Evolutionary conservation across 2,113 vertebrate genomes (phyloP), one percentile per base, ranked within the genome.

Genomic region (Otis tarda): DNA sequence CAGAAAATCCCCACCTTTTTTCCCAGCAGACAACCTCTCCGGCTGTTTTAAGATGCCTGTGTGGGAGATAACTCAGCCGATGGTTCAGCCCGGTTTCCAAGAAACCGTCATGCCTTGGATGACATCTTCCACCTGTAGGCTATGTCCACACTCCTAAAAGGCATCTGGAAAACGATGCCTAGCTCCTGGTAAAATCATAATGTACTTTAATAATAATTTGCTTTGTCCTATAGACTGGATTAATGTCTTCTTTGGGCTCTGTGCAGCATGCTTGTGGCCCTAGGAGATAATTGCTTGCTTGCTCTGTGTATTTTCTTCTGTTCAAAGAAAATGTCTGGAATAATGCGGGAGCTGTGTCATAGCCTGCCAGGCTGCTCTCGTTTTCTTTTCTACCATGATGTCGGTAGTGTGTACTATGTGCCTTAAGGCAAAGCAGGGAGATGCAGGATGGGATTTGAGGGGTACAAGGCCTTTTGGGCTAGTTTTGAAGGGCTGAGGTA

Each of bases 401-500:
- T 23, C 1, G 1, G 43, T 60, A 52, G 19, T 25, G 17, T 23
- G 28, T 28, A 11, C 19, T 85, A 0, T 2, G 6, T 30, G 17
- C 33, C 55, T 28, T 25, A 49, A 24, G 52, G 31, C 56, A 78
- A 0, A 5, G 17, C 31, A 90, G 27, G 39, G 39, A 60, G 21
- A 30, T 53, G 14, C 30, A 50, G 35, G 21, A 76, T 3, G 2
- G 24, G 25, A 30, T 69, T 27, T 43, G 59, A 76, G 31, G 25
- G 17, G 6, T 61, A 7, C 14, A 65, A 80, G 19, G 41, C 7
- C 10, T 81, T 95, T 64, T 23, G 41, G 35, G 4, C 13, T 55
- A 30, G 21, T 24, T 75, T 81, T 43, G 79, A 63, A 76, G 59
- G 41, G 11, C 20, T 80, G 61, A 85, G 41, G 19, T 28, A 47